Base-by-base conservation (phyloP, 1,140 invertebrate genomes). In the Drosophila mauritiana region DNA sequence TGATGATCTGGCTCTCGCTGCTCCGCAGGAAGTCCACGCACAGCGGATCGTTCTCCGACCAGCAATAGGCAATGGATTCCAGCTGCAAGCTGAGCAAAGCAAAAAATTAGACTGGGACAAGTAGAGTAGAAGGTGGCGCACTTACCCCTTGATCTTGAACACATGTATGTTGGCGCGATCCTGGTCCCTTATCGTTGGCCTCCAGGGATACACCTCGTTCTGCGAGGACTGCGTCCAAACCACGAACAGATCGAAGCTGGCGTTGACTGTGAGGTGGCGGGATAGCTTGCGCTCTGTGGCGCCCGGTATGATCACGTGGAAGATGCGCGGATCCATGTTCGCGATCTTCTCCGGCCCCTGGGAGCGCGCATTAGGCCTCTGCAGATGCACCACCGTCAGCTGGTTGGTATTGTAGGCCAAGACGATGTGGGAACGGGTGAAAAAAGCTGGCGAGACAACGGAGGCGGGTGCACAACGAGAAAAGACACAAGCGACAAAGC, bases 141-240 rank as follows among this genome's bases (percentile, higher is more conserved):
- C 61, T 57, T 37, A 92, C 91, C 76, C 74, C 12, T 90, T 91
- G 1, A 92, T 68, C 65, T 94, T 93, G 77, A 97, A 95, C 4
- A 97, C 93, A 92, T 96, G 95, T 58, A 97, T 94, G 93, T 97
- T 97, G 36, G 96, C 96, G 77, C 96, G 93, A 92, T 97, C 96
- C 78, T 96, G 94, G 90, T 97, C 96, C 91, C 95, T 95, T 20
- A 95, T 94, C 58, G 96, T 93, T 31, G 96, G 96, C 92, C 95
- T 95, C 96, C 96, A 97, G 10, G 96, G 96, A 92, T 96, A 96
- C 12, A 96, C 95, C 92, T 97, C 96, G 89, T 96, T 96, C 91
- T 95, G 95, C 11, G 95, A 94, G 49, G 94, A 95, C 90, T 96
- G 95, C 93, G 96, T 96, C 96, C 96, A 97, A 55, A 96, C 94